Evolutionary conservation across 2,113 vertebrate genomes (phyloP), one percentile per base, ranked within the genome.

Genomic region (Podarcis muralis): DNA sequence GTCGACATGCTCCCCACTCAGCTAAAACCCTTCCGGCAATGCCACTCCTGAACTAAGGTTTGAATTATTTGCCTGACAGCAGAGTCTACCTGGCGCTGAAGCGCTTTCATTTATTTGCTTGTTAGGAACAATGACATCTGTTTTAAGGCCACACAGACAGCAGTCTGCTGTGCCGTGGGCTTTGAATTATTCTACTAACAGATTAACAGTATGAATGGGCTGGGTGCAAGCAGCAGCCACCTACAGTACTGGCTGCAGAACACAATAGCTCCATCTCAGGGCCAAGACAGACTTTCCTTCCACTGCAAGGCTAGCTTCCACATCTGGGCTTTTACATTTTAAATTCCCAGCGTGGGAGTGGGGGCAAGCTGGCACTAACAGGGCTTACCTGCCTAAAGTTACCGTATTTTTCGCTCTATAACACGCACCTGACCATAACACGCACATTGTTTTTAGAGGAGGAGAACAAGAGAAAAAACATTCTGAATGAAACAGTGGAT

Each of bases 101-200:
- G 65, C 74, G 35, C 48, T 82, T 82, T 82, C 27, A 65, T 82
- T 82, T 88, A 65, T 82, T 88, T 48, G 32, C 80, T 82, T 43
- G 35, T 83, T 75, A 75, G 35, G 27, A 88, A 66, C 69, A 88
- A 65, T 43, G 79, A 43, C 69, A 88, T 82, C 79, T 82, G 79
- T 88, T 88, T 83, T 18, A 43, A 88, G 69, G 37, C 35, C 32
- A 88, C 18, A 32, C 43, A 75, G 53, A 32, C 53, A 76, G 16
- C 25, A 3, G 16, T 16, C 25, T 79, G 15, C 57, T 53, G 0
- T 1, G 3, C 40, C 59, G 2, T 66, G 66, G 78, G 72, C 30
- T 35, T 79, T 22, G 32, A 59, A 43, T 62, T 12, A 89, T 85
- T 80, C 75, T n/a, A 20, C 25, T 72, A 59, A 80, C 40, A 40